Conservation (phyloP, 2,888 invertebrate genomes). For the Limnephilus rhombicus region DNA sequence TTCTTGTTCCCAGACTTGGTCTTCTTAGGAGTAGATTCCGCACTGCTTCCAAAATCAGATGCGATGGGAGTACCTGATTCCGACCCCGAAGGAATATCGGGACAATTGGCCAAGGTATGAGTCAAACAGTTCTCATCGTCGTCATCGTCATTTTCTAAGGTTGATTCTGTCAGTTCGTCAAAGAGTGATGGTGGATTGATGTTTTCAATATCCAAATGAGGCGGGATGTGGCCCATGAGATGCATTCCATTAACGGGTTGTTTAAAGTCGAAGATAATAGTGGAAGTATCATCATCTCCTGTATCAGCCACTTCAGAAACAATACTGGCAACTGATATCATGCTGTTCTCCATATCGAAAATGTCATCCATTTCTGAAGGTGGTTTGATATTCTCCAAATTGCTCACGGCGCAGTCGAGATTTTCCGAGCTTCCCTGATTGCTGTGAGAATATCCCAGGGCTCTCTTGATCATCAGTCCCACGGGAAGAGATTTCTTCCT, state of each 20-base stretch:
- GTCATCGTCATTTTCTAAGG: slow-evolving; percentile 75
- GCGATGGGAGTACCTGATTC: slow-evolving; percentile 81
- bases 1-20: slow-evolving; percentile 74
- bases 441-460: slow-evolving; percentile 79
- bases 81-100: slow-evolving; percentile 77
- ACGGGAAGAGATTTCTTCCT: slow-evolving; percentile 85
- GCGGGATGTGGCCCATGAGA: slow-evolving; percentile 73
- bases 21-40: slow-evolving; percentile 86
- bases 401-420: slow-evolving; percentile 79
- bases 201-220: slow-evolving; percentile 80
- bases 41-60: slow-evolving; percentile 83
- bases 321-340: slow-evolving; percentile 90
- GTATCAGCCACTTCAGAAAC: slow-evolving; percentile 86
- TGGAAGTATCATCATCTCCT: slow-evolving; percentile 72
- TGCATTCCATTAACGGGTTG: slow-evolving; percentile 72
- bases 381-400: slow-evolving; percentile 89
- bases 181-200: slow-evolving; percentile 86
- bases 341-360: slow-evolving; percentile 88
- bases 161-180: slow-evolving; percentile 83
- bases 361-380: slow-evolving; percentile 89
- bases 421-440: slow-evolving; percentile 82
- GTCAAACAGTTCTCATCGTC: slow-evolving; percentile 81
- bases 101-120: slow-evolving; percentile 78
- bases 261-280: slow-evolving; percentile 78
- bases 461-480: slow-evolving; percentile 84